phyloP scores from a whole-genome alignment of 2,113 vertebrate genomes.

The Daboia siamensis region DNA sequence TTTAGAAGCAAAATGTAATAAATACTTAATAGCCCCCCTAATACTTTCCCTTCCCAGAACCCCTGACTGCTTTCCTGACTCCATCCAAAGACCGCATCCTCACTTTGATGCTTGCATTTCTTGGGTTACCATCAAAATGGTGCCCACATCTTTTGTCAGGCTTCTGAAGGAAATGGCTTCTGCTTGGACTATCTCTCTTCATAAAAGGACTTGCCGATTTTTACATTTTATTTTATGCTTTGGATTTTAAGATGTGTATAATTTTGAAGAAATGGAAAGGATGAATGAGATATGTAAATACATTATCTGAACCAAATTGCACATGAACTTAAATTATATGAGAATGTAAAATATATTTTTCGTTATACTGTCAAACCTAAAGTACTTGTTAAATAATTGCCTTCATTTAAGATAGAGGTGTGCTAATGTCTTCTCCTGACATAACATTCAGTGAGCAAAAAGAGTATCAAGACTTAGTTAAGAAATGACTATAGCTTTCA shows the following conservation, averaged over 20 bases:
- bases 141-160: not conserved
- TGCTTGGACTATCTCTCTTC: not conserved
- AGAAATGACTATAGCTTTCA: not conserved
- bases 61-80: not conserved
- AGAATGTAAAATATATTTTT: not conserved
- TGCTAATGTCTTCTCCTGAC: not conserved
- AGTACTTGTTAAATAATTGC: not conserved
- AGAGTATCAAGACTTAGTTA: not conserved
- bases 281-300: not conserved
- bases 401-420: not conserved
- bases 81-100: not conserved
- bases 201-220: not conserved
- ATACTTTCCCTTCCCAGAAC: not conserved
- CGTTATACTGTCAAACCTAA: not conserved
- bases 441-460: not conserved
- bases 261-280: not conserved
- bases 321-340: not conserved
- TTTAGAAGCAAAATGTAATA: not conserved
- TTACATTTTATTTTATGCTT: not conserved
- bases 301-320: not conserved
- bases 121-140: not conserved
- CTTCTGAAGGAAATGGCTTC: not conserved
- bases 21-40: not conserved
- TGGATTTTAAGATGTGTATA: not conserved
- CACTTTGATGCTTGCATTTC: not conserved